Conservation (phyloP, 2,888 invertebrate genomes). For the Gymnosoma rotundatum region DNA sequence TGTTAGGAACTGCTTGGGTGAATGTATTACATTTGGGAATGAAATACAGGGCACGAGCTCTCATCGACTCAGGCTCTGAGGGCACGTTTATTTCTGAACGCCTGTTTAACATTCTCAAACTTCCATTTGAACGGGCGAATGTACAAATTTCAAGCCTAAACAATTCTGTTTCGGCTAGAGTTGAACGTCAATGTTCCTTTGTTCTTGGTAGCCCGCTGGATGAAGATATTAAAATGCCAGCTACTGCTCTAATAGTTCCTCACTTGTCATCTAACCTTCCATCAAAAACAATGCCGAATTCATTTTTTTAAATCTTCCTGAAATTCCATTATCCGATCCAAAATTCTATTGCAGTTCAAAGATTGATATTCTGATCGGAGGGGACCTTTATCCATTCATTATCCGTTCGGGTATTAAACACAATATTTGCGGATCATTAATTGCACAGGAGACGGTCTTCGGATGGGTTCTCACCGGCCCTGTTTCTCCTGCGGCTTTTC, state of each 20-base stretch:
- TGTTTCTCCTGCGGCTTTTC: no score
- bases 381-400: neutral
- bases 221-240: neutral
- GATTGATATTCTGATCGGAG: neutral
- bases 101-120: neutral
- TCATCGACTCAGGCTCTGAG: slow-evolving; percentile 62
- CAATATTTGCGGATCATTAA: no score
- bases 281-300: neutral
- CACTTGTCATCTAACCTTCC: neutral
- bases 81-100: slow-evolving; percentile 57
- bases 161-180: slow-evolving; percentile 22
- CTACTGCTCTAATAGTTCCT: neutral
- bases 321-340: neutral
- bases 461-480: no score
- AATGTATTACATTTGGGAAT: neutral
- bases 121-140: slow-evolving; percentile 13
- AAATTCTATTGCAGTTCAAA: neutral
- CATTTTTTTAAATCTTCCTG: neutral
- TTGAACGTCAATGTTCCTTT: slow-evolving; percentile 28
- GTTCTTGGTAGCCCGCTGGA: neutral
- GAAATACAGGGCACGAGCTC: slow-evolving; percentile 32
- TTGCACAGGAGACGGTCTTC: no score
- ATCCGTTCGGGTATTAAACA: no score
- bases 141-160: slow-evolving; percentile 40
- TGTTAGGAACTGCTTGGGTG: neutral